These are phyloP conservation scores for Eubasilissa regina DNA, from an alignment of 1,140 invertebrate species.

Conservation along the genomic window DNA sequence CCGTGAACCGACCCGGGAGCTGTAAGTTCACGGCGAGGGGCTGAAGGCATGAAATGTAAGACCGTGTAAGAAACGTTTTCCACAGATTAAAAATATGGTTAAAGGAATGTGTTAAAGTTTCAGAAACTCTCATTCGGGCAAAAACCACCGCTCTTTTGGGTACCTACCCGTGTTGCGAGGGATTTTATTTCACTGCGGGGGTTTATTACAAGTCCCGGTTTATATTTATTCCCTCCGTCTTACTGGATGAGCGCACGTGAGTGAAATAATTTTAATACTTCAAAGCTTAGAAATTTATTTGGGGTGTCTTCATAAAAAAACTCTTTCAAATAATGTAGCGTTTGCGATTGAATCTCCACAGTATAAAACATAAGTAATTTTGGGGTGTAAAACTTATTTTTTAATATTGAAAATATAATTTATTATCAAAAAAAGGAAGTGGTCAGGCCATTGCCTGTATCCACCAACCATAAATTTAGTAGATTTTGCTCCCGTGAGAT, in stretches of 20 bases:
- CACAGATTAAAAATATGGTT: slow-evolving; percentile 37
- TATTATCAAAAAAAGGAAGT: too few relatives aligned
- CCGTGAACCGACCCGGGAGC: too few relatives aligned
- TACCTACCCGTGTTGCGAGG: slow-evolving; percentile 19
- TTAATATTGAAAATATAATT: too few relatives aligned
- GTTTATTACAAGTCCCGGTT: slow-evolving; percentile 36
- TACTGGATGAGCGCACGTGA: slow-evolving; percentile 19
- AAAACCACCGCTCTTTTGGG: slow-evolving; percentile 18
- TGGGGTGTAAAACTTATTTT: too few relatives aligned
- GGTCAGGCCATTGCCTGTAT: too few relatives aligned
- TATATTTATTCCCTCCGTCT: neutral
- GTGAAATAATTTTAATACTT: slow-evolving; percentile 32
- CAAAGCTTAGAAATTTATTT: slow-evolving; percentile 5
- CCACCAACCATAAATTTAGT: too few relatives aligned
- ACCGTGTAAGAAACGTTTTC: slow-evolving; percentile 8
- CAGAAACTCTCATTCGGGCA: neutral
- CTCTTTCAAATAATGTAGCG: too few relatives aligned
- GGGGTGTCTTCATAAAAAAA: neutral
- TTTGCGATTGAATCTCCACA: too few relatives aligned
- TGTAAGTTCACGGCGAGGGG: neutral
- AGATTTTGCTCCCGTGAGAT: too few relatives aligned
- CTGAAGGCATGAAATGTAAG: too few relatives aligned
- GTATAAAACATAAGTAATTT: too few relatives aligned
- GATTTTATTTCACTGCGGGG: slow-evolving; percentile 34
- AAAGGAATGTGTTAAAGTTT: slow-evolving; percentile 32